Conservation (phyloP, 2,888 invertebrate species). For the Baccha elongata region DNA sequence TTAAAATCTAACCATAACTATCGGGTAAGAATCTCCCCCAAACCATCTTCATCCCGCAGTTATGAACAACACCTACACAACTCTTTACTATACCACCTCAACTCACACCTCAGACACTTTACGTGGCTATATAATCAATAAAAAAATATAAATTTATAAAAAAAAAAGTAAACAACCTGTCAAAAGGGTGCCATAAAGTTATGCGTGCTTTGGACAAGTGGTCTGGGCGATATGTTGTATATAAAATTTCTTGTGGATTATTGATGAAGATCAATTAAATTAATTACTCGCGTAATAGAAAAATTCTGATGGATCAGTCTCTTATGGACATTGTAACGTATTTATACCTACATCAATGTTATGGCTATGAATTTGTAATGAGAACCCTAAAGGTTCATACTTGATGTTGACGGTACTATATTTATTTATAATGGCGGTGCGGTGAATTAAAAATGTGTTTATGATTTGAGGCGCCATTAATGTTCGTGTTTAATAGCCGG, state of each 20-base stretch:
- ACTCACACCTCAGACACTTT: slow-evolving; percentile 63
- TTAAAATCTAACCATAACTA: slow-evolving; percentile 73
- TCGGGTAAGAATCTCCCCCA: slow-evolving; percentile 60
- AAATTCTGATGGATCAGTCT: slow-evolving; percentile 41
- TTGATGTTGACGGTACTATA: slow-evolving; percentile 44
- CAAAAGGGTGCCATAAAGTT: slow-evolving; percentile 71
- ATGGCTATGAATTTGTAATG: slow-evolving; percentile 60
- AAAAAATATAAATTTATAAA: slow-evolving; percentile 6
- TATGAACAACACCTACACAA: background rate
- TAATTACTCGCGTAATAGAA: slow-evolving; percentile 70
- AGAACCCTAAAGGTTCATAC: slow-evolving; percentile 61
- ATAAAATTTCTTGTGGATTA: slow-evolving; percentile 51
- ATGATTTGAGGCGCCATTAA: slow-evolving; percentile 71
- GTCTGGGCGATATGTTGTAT: slow-evolving; percentile 47
- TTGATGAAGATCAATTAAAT: slow-evolving; percentile 72
- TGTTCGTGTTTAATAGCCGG: slow-evolving; percentile 58
- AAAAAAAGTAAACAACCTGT: slow-evolving; percentile 56
- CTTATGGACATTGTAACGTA: background rate
- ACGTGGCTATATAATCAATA: slow-evolving; percentile 55
- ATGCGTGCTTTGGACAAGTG: slow-evolving; percentile 58
- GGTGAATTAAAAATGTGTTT: slow-evolving; percentile 58
- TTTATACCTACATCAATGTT: slow-evolving; percentile 24
- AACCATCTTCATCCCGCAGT: background rate
- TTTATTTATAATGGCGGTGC: slow-evolving; percentile 39
- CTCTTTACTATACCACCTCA: slow-evolving; percentile 39